Conservation (phyloP, 2,797 vertebrate species). For the Protosalanx chinensis region DNA sequence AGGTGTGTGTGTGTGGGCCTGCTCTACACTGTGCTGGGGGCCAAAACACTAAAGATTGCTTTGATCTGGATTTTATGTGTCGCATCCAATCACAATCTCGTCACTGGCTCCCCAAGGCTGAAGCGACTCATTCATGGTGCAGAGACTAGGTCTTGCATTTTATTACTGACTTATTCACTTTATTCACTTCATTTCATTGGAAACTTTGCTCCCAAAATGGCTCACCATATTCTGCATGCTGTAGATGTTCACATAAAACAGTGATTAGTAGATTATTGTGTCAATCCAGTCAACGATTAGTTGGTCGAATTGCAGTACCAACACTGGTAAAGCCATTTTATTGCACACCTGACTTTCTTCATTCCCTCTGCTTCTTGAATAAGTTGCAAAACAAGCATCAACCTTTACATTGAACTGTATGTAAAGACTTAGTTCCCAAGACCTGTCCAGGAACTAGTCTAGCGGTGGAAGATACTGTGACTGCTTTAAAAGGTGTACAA, state of each 20-base stretch:
- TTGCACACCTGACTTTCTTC: too few relatives aligned
- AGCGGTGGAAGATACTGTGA: background rate
- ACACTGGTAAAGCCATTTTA: too few relatives aligned
- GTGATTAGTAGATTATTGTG: constrained; percentile 7
- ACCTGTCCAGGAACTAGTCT: background rate
- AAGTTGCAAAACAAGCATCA: too few relatives aligned
- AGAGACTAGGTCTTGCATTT: constrained; percentile 70
- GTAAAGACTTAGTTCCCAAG: background rate
- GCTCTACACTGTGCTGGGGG: constrained; percentile 74
- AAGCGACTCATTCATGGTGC: constrained; percentile 74
- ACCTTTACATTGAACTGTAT: too few relatives aligned
- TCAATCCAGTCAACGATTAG: too few relatives aligned
- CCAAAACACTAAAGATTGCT: constrained; percentile 84
- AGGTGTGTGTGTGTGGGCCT: constrained; percentile 66
- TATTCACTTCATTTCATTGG: constrained; percentile 62
- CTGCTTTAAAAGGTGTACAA: constrained; percentile 7
- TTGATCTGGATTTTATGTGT: constrained; percentile 83
- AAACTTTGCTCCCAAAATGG: constrained; percentile 68
- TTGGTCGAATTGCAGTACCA: too few relatives aligned
- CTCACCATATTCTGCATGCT: constrained; percentile 49
- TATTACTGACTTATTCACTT: constrained; percentile 69
- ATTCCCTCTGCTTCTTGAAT: too few relatives aligned
- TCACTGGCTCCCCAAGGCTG: constrained; percentile 75
- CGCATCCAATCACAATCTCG: constrained; percentile 83
- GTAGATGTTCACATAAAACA: constrained; percentile 32